Evolutionary conservation across 2,113 vertebrate genomes (phyloP), one percentile per base, ranked within the genome.

Genomic region (Eurystomus gularis): DNA sequence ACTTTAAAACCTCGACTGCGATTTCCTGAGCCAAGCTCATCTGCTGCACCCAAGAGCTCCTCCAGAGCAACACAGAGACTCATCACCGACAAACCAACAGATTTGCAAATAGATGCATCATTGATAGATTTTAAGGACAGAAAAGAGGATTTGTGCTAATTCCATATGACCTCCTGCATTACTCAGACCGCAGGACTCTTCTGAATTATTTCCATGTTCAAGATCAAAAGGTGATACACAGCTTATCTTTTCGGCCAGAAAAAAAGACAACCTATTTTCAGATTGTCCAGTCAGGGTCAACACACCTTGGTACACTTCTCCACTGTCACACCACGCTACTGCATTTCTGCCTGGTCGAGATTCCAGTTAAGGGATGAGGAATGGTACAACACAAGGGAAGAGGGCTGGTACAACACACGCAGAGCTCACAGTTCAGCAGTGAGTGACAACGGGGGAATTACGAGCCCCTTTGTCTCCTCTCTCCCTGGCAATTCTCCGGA

Each of bases 251-350:
- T 7, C 24, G 82, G 66, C 26, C 46, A 49, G 48, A 37, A 11
- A 42, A 44, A 3, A n/a, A n/a, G n/a, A n/a, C 0, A 4, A 64
- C 26, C 48, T 16, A 8, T 11, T 54, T 40, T 5, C 12, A 33
- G 55, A 8, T 42, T 23, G 16, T 26, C 42, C 62, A 31, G 65
- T 51, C 6, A 9, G 5, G 49, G 79, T 61, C 57, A 42, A 3
- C 2, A 3, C 69, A 48, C 55, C 65, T 4, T 6, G n/a, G 48
- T 8, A 6, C 39, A 1, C 52, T 1, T 20, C 46, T 17, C 35
- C 11, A 1, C 24, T 3, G 7, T 4, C 4, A 17, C 6, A 3
- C 39, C 1, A 7, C 28, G 1, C n/a, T 9, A 2, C 28, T 1
- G 10, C 24, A 1, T 24, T 7, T 6, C 1, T 15, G 42, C 73